Percentiles rank a stretch among this genome's conserved stretches.
These are phyloP conservation scores for Hoplodrina ambigua DNA, from an alignment of 2,888 invertebrate species.

Conservation along the genomic window DNA sequence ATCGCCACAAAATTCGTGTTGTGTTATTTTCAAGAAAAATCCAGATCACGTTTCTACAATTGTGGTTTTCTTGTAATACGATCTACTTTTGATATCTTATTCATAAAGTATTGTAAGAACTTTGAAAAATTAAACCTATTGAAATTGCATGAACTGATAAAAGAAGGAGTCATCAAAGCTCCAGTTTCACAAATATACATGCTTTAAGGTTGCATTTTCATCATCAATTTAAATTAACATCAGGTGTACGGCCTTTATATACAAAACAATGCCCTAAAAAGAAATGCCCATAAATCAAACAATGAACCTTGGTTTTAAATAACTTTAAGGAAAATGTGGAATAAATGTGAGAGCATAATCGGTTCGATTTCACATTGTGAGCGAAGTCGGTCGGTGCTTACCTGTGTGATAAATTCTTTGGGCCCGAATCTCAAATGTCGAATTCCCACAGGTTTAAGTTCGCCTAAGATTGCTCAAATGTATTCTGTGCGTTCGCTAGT, in stretches of 20 bases:
- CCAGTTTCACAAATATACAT: slow-evolving; percentile 20
- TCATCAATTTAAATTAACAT: slow-evolving; percentile 52
- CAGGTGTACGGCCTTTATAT: slow-evolving; percentile 33
- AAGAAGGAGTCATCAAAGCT: background rate
- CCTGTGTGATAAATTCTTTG: slow-evolving; percentile 46
- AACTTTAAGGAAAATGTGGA: slow-evolving; percentile 36
- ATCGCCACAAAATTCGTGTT: slow-evolving; percentile 11
- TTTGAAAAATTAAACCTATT: background rate
- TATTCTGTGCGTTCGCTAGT: slow-evolving; percentile 53
- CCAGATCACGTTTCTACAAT: slow-evolving; percentile 4
- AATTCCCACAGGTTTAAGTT: slow-evolving; percentile 61
- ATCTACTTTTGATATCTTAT: slow-evolving; percentile 3
- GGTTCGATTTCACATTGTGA: slow-evolving; percentile 27
- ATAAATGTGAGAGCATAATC: slow-evolving; percentile 27
- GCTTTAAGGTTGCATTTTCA: slow-evolving; percentile 22
- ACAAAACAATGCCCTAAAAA: slow-evolving; percentile 36
- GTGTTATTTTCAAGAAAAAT: slow-evolving; percentile 26
- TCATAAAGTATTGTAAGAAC: background rate
- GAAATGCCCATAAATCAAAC: slow-evolving; percentile 9
- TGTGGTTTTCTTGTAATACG: slow-evolving; percentile 10
- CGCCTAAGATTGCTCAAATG: slow-evolving; percentile 51
- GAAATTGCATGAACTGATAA: background rate
- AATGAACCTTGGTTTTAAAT: slow-evolving; percentile 21
- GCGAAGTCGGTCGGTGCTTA: slow-evolving; percentile 24
- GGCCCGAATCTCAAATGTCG: slow-evolving; percentile 10